Conservation (phyloP, 2,113 vertebrate species). For the Macquaria ambigua region DNA sequence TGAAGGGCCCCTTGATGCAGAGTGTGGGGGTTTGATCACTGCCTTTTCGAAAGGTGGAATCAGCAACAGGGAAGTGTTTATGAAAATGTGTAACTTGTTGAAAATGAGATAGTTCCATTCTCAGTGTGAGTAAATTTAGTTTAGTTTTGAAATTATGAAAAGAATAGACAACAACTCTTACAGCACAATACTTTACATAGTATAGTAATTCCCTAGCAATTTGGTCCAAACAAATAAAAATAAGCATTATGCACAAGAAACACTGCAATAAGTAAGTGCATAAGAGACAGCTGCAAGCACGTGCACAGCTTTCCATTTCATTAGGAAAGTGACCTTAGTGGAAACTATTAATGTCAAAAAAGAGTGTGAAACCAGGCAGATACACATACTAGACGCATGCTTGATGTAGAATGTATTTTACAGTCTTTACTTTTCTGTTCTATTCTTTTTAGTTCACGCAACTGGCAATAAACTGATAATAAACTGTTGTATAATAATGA, state of each 20-base stretch:
- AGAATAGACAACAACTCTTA: not conserved
- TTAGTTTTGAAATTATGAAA: not conserved
- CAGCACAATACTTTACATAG: not conserved
- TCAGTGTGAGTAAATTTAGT: not conserved
- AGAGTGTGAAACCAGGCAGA: constrained; percentile 17
- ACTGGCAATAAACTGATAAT: not conserved
- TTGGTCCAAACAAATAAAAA: constrained; percentile 1
- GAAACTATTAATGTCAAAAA: constrained; percentile 22
- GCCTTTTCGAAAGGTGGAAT: constrained; percentile 29
- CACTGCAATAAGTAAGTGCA: not conserved
- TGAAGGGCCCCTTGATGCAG: constrained; percentile 48
- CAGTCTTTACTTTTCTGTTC: not conserved
- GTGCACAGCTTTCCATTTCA: not conserved
- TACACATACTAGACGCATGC: not conserved
- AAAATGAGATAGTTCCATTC: not conserved
- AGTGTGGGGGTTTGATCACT: constrained; percentile 45
- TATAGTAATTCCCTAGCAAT: not conserved
- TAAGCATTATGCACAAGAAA: not conserved
- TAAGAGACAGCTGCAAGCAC: not conserved
- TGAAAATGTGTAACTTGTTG: constrained; percentile 19
- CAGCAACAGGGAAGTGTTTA: constrained; percentile 36
- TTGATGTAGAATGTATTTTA: not conserved
- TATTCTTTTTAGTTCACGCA: not conserved
- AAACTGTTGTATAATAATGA: not conserved
- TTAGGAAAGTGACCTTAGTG: constrained; percentile 1